Evolutionary conservation across 2,797 vertebrate species (phyloP), one percentile per base, ranked within the genome.

Genomic region (Enteromius thamalakanensis): DNA sequence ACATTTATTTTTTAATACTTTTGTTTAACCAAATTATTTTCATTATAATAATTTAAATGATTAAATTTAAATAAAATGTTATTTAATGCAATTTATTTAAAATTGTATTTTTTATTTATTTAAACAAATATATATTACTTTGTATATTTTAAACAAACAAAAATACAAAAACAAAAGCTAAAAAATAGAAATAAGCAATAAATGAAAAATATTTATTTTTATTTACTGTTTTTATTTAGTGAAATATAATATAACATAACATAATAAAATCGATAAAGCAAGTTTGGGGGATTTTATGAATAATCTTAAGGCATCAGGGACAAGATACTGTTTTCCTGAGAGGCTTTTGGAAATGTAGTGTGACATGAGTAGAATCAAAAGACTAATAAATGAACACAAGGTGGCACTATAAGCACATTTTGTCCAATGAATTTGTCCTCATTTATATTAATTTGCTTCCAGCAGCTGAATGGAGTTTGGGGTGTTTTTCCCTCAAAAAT

Each of bases 381-480:
- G 17, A 42, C 60, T 6, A 32, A 23, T 26, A 69, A 17, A 29
- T 12, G 21, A 64, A 45, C 81, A 82, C 72, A 55, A n/a, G 81
- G 64, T 76, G 81, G 81, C 81, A 55, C 60, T 76, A 68, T 55
- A 76, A 58, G 6, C 71, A 68, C 5, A 4, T 11, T 67, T 82
- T 76, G 15, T 49, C 49, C 23, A 40, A 68, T 26, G 12, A 15
- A 29, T 45, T 45, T 45, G 45, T 14, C 4, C 12, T 34, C 7
- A 14, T 64, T 81, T 15, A 60, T 23, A 4, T 15, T 10, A 51
- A 68, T 32, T n/a, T 53, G 32, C 76, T 23, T 29, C 26, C 12
- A 64, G 40, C 12, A 64, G 40, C 40, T 7, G 9, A 77, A 40
- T 40, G 21, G 21, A 12, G 0, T 3, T n/a, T 14, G 23, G 23